These are phyloP conservation scores for Arbacia lixula DNA, from an alignment of 53 echinoderm and acorn worm genomes.

Conservation along the genomic window DNA sequence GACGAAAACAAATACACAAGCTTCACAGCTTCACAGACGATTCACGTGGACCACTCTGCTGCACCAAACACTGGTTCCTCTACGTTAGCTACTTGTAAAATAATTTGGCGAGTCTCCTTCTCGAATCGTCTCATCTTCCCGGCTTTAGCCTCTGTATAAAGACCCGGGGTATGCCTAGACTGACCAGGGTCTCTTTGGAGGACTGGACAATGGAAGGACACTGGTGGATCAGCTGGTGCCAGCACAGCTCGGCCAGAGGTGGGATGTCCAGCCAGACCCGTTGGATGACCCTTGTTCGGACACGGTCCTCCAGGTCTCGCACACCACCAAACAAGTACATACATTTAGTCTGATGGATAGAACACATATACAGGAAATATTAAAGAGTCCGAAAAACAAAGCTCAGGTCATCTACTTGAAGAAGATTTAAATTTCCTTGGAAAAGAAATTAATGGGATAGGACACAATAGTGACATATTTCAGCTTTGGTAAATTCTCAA, in stretches of 20 bases:
- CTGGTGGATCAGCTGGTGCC: constrained; percentile 59
- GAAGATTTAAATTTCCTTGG: too few species aligned
- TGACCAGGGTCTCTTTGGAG: constrained; percentile 31
- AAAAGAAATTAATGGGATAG: too few species aligned
- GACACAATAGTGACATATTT: too few species aligned
- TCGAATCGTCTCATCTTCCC: constrained; percentile 25
- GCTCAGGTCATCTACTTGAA: too few species aligned
- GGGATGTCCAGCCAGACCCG: constrained; percentile 78
- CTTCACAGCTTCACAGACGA: too few species aligned
- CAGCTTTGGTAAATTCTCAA: too few species aligned
- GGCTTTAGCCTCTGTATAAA: constrained; percentile 71
- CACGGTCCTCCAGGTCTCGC: constrained; percentile 49
- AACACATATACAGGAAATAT: neutral
- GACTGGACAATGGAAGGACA: constrained; percentile 44
- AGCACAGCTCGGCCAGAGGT: constrained; percentile 63
- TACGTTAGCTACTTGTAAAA: too few species aligned
- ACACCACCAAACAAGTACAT: constrained; percentile 89
- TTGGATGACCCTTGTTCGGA: constrained; percentile 64
- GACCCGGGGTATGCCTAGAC: constrained; percentile 53
- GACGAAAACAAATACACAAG: too few species aligned
- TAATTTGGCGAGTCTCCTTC: too few species aligned
- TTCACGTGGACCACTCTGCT: too few species aligned
- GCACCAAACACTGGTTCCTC: too few species aligned
- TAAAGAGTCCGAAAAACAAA: neutral
- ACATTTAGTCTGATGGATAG: constrained; percentile 79